These are phyloP conservation scores for Teleopsis dalmanni DNA, from an alignment of 1,140 invertebrate species.

Conservation along the genomic window DNA sequence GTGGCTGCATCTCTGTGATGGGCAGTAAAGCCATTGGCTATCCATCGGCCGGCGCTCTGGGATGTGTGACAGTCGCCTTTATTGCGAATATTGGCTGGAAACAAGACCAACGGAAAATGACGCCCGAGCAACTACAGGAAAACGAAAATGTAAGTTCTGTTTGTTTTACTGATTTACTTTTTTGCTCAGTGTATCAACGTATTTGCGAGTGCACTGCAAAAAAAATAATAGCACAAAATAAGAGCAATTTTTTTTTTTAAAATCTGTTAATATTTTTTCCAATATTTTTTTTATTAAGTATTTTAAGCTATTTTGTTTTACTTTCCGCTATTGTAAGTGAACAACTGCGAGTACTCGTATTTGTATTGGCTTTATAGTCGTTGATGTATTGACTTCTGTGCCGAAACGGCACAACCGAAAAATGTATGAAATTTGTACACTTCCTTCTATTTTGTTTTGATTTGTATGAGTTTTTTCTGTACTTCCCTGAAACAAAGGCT, in stretches of 20 bases:
- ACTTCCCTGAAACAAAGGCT: too few relatives aligned
- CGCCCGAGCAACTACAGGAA: conserved; percentile 22
- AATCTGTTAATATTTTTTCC: not conserved
- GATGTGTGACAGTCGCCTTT: conserved; percentile 54
- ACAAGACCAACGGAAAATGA: conserved; percentile 25
- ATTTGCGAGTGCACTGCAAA: not conserved
- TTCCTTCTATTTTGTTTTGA: too few relatives aligned
- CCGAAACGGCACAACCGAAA: too few relatives aligned
- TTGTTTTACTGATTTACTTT: not conserved
- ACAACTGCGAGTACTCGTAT: not conserved
- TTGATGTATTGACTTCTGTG: too few relatives aligned
- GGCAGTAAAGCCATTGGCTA: conserved; percentile 52
- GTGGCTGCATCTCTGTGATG: conserved; percentile 54
- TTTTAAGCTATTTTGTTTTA: not conserved
- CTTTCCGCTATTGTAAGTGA: not conserved
- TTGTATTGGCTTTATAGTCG: too few relatives aligned
- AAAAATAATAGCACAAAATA: not conserved
- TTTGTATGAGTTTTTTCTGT: too few relatives aligned
- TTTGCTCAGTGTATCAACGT: not conserved
- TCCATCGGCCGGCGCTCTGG: conserved; percentile 57
- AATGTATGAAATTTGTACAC: too few relatives aligned
- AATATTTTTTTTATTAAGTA: not conserved
- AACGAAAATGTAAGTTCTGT: conserved; percentile 30
- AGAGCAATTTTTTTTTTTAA: not conserved
- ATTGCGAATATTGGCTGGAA: conserved; percentile 51